Evolutionary conservation across 2,113 vertebrate species (phyloP).

Genomic region (Chrysochloris asiatica): DNA sequence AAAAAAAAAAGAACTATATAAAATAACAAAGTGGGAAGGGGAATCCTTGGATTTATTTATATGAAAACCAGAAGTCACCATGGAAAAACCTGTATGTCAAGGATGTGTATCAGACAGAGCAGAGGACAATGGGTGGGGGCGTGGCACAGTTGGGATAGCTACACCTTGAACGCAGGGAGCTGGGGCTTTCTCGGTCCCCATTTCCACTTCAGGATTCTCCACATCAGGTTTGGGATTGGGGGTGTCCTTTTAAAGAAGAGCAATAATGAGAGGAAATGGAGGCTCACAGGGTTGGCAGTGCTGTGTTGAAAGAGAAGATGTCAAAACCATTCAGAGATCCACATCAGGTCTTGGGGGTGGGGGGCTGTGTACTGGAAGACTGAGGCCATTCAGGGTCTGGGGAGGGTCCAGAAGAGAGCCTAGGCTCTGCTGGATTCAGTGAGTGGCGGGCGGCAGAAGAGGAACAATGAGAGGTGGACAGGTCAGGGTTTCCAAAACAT

Average conservation of each 20-base stretch:
- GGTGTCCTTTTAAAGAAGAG: neutral
- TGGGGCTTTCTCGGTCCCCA: neutral
- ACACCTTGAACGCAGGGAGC: accelerated
- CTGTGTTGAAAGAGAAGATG: neutral
- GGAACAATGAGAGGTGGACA: neutral
- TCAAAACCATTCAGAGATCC: neutral
- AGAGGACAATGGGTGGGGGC: neutral
- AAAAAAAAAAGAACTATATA: neutral
- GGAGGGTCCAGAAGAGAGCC: neutral
- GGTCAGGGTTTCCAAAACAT: neutral
- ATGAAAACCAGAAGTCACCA: neutral
- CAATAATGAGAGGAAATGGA: neutral
- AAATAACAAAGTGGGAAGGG: neutral
- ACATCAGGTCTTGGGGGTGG: neutral
- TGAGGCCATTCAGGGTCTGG: neutral
- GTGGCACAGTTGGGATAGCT: neutral
- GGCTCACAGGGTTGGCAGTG: neutral
- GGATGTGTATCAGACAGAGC: neutral
- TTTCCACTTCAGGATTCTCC: neutral
- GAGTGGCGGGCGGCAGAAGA: neutral
- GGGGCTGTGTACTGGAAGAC: neutral
- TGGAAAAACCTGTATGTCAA: neutral
- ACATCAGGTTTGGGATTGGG: neutral
- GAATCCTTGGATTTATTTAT: accelerated
- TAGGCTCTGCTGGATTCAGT: neutral